Evolutionary conservation across 2,113 vertebrate species (phyloP).

Genomic region (Caloenas nicobarica): DNA sequence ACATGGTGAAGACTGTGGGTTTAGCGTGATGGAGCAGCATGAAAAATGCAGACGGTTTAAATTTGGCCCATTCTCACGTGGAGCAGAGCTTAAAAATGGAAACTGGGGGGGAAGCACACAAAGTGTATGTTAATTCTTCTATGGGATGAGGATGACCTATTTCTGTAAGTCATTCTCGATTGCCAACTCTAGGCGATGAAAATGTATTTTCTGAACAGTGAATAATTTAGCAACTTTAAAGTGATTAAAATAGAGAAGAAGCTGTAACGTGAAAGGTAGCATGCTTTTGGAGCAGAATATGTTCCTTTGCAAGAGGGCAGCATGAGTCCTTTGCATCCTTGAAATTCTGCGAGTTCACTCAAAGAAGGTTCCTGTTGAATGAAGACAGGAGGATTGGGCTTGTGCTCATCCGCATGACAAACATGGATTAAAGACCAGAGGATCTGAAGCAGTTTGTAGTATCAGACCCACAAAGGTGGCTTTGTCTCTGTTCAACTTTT

Average conservation of each 20-base stretch:
- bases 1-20: background rate
- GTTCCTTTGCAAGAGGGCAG: background rate
- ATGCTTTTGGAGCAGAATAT: accelerated
- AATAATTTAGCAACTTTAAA: conserved; percentile 45
- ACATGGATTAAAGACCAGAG: background rate
- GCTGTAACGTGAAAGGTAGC: background rate
- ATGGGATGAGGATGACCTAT: conserved; percentile 49
- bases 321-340: background rate
- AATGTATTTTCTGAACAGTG: conserved; percentile 26
- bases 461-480: background rate
- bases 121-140: conserved; percentile 26
- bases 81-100: conserved; percentile 43
- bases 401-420: background rate
- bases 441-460: background rate
- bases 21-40: background rate
- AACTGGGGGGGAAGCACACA: background rate
- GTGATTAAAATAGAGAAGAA: conserved; percentile 12
- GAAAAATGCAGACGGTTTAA: conserved; percentile 17
- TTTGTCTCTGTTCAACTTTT: background rate
- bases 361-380: accelerated
- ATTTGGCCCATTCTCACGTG: conserved; percentile 26
- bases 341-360: background rate
- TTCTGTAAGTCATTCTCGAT: conserved; percentile 38
- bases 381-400: background rate
- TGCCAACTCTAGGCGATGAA: conserved; percentile 23